Base-by-base conservation (phyloP, 2,888 invertebrate genomes). In the Linnaemya tessellans region DNA sequence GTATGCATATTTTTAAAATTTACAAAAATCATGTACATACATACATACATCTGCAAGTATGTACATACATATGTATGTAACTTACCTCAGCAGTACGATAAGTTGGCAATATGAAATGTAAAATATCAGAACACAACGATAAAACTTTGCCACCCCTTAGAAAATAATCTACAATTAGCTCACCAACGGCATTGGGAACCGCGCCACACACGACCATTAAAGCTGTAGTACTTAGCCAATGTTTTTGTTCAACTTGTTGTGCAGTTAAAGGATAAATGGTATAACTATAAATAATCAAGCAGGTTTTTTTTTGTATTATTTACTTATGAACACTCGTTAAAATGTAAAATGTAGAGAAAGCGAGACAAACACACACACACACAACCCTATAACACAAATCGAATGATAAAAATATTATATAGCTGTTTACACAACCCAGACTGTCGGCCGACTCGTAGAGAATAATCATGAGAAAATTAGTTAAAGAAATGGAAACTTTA, bases 1-100 rank as follows among this genome's bases (percentile, higher is more conserved):
- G 43, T 43, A 64, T 64, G 64, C 64, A 20, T 35, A 30, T 38
- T 54, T 64, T 51, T 41, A 18, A 58, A 67, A 77, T 30, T 25
- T 3, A 11, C 38, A 46, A 75, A 51, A 18, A 13, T 41, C 10
- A 65, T 46, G 30, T 13, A 30, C 9, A 3, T 1, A 22, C n/a
- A 46, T 18, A 22, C 10, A 60, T 3, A 30, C 3, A 2, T 20
- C 0, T 3, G 15, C n/a, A 30, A 30, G 11, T 38, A 38, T 38
- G 38, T 38, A 13, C 41, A 41, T 13, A 20, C 51, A 51, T n/a
- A n/a, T n/a, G n/a, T 18, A 9, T 56, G 1, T 18, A 38, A 84
- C 73, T 81, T 88, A 96, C 97, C 94, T 97, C 97, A 9, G 97
- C 97, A 74, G 97, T 97, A 89, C 96, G 96, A 91, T 97, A 97